phyloP scores from a whole-genome alignment of 2,888 invertebrate genomes.

The Trisateles emortualis region DNA sequence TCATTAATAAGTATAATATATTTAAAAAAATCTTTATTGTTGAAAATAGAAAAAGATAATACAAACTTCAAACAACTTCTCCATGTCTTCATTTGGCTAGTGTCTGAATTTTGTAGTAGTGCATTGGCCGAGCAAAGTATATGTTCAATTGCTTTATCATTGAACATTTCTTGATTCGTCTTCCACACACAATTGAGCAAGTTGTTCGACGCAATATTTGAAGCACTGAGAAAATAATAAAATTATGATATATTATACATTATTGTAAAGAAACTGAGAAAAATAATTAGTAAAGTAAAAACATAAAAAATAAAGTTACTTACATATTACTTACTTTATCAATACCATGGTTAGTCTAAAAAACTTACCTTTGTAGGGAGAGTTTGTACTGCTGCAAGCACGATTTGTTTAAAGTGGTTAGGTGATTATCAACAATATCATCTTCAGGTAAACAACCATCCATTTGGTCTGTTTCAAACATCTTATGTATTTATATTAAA shows the following conservation, averaged over 20 bases:
- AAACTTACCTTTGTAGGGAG: conserved; percentile 54
- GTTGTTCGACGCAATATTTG: conserved; percentile 63
- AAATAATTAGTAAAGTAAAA: background rate
- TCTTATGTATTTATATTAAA: too few relatives aligned
- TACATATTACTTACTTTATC: too few relatives aligned
- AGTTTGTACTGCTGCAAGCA: conserved; percentile 56
- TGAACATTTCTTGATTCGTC: conserved; percentile 51
- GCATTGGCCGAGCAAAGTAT: conserved; percentile 53
- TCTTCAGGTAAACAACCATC: conserved; percentile 49
- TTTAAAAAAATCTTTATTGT: too few relatives aligned
- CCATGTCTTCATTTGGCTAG: conserved; percentile 60
- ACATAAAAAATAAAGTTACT: too few relatives aligned
- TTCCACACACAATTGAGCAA: conserved; percentile 63
- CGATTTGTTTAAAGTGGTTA: conserved; percentile 49
- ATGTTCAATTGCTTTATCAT: conserved; percentile 47
- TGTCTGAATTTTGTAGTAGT: conserved; percentile 53
- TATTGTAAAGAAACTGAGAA: background rate
- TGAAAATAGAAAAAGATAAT: too few relatives aligned
- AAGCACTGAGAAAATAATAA: conserved; percentile 54
- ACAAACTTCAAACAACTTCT: conserved; percentile 64
- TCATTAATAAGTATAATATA: too few relatives aligned
- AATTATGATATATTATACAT: background rate
- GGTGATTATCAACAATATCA: conserved; percentile 43
- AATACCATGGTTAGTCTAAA: too few relatives aligned
- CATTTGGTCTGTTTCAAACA: conserved; percentile 40